A percentile compares a stretch with the other conserved stretches of the same genome.
These are phyloP conservation scores for Xanthia togata DNA, from an alignment of 2,888 invertebrate genomes.

Conservation along the genomic window DNA sequence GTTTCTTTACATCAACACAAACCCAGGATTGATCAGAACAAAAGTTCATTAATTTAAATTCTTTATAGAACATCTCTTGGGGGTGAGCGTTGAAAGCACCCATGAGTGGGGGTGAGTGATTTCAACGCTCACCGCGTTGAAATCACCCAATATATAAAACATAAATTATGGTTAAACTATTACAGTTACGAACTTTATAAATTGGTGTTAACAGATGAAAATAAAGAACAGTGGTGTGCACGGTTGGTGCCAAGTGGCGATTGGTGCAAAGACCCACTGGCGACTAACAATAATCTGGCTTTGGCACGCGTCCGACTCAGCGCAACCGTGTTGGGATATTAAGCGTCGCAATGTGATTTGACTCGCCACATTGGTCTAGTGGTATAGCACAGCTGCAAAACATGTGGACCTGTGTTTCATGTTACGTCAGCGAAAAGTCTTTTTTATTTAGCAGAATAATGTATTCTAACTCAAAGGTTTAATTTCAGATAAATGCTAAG, in stretches of 20 bases:
- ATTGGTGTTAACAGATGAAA: slow-evolving; percentile 65
- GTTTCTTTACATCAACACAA: too few relatives aligned
- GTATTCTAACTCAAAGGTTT: too few relatives aligned
- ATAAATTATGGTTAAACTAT: slow-evolving; percentile 29
- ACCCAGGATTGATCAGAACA: too few relatives aligned
- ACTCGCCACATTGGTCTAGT: slow-evolving; percentile 49
- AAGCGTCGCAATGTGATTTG: slow-evolving; percentile 54
- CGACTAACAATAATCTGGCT: slow-evolving; percentile 71
- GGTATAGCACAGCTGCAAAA: slow-evolving; percentile 39
- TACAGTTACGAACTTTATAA: slow-evolving; percentile 48
- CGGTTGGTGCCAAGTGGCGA: slow-evolving; percentile 68
- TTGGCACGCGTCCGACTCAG: slow-evolving; percentile 69
- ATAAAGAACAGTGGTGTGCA: slow-evolving; percentile 60
- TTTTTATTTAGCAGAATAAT: slow-evolving; percentile 7
- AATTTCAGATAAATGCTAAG: too few relatives aligned
- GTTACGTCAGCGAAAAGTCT: not conserved
- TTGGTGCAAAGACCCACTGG: slow-evolving; percentile 65
- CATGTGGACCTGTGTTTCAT: slow-evolving; percentile 16
- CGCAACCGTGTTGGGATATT: slow-evolving; percentile 57
- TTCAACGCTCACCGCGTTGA: too few relatives aligned
- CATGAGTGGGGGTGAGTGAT: too few relatives aligned
- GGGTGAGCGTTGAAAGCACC: too few relatives aligned
- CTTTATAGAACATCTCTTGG: too few relatives aligned
- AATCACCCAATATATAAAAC: too few relatives aligned
- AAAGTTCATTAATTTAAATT: too few relatives aligned